Percentiles rank a stretch among this genome's conserved stretches.
Evolutionary conservation across 2,113 vertebrate genomes (phyloP).

Genomic region (Ictalurus punctatus): DNA sequence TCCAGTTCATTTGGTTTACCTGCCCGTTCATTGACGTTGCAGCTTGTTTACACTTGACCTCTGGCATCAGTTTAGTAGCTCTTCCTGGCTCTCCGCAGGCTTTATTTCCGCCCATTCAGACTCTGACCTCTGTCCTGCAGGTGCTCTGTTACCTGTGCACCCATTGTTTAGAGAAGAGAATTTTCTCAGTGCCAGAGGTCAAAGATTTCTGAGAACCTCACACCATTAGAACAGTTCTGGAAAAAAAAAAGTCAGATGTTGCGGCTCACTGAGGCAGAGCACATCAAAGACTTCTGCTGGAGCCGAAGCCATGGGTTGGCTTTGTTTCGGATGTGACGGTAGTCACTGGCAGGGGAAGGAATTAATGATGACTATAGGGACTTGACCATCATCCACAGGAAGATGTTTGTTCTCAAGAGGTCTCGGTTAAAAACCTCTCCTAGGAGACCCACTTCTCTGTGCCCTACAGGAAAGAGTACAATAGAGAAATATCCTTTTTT

Average conservation of each 20-base stretch:
- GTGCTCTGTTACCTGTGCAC: conserved; percentile 22
- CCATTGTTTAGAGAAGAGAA: conserved; percentile 22
- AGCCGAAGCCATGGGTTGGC: conserved; percentile 16
- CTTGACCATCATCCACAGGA: background rate
- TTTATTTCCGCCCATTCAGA: conserved; percentile 35
- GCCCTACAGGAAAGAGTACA: background rate
- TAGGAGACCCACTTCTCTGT: too few species aligned
- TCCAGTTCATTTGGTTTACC: background rate
- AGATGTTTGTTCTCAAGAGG: background rate
- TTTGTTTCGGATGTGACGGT: conserved; percentile 22
- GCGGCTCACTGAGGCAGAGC: background rate
- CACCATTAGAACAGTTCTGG: conserved; percentile 21
- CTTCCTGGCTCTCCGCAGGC: conserved; percentile 14
- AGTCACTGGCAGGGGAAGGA: background rate
- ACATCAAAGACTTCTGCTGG: conserved; percentile 46
- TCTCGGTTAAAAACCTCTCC: background rate
- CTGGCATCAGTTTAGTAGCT: background rate
- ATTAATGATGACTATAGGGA: background rate
- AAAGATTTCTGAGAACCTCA: background rate
- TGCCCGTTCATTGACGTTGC: background rate
- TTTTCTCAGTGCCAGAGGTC: background rate
- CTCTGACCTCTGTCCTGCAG: conserved; percentile 1
- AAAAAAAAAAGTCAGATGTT: conserved; percentile 13
- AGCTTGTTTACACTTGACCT: background rate
- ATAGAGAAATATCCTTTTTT: too few species aligned